Base-by-base conservation (phyloP, 2,888 invertebrate species). In the Magallana nippona region DNA sequence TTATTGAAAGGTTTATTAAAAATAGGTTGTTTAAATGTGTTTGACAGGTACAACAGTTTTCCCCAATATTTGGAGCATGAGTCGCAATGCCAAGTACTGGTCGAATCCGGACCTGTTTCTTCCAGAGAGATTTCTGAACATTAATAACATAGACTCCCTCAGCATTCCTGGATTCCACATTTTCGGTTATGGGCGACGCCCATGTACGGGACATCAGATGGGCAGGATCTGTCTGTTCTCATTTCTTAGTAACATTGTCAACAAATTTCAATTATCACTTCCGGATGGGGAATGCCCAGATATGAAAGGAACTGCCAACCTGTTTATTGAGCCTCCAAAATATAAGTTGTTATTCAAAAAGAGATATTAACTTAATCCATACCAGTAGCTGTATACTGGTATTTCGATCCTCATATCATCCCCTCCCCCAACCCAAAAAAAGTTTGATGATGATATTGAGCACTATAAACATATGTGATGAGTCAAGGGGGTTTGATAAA, bases 71-170 rank as follows among this genome's bases (percentile, higher is more conserved):
- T 89, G 89, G 89, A 78, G 86, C 19, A 84, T 91, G 5, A 90
- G 90, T 81, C 88, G 87, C 57, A 83, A 85, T 82, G 84, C 85
- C 78, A 78, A 85, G n/a, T 57, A 86, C 32, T 91, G 91, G 91
- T 82, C 84, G 55, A 85, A 89, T 10, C 89, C 89, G 22, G 81
- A 86, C 3, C 27, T n/a, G 32, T 86, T 90, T 60, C 86, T 86
- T 77, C 91, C 91, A 78, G 89, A 88, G 78, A 83, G 91, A 80
- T 91, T 90, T 82, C 82, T 91, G 1, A 87, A 88, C 60, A 60
- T 82, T 15, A 82, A 88, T 11, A 89, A 88, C 32, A 79, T 83
- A 44, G 79, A 86, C 11, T 79, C 81, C 2, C 71, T 86, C n/a
- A 80, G 82, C 22, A 77, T 85, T 17, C 84, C 86, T 78, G 86